A percentile compares a stretch with the other conserved stretches of the same genome.
Evolutionary conservation across 2,888 invertebrate species (phyloP).

Genomic region (Xanthia icteritia): DNA sequence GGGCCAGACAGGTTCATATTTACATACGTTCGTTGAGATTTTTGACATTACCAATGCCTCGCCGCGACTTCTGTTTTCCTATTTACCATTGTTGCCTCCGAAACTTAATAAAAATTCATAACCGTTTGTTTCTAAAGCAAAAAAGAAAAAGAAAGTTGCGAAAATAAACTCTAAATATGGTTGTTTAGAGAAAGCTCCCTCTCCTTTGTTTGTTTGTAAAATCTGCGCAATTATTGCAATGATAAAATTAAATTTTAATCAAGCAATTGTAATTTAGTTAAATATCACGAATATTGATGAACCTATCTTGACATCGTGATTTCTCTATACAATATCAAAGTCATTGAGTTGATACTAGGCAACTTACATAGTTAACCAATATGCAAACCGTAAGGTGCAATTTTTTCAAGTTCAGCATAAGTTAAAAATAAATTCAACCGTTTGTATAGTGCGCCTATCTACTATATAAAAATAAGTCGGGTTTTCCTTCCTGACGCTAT

Average conservation of each 20-base stretch:
- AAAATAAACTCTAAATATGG: conserved; percentile 66
- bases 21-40: conserved; percentile 77
- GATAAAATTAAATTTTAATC: conserved; percentile 58
- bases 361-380: not conserved
- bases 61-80: conserved; percentile 66
- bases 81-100: conserved; percentile 62
- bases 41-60: conserved; percentile 73
- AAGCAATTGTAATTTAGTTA: conserved; percentile 53
- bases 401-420: conserved; percentile 52
- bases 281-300: conserved; percentile 56
- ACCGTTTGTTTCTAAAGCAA: conserved; percentile 60
- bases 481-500: too few relatives aligned
- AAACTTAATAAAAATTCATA: conserved; percentile 70
- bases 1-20: conserved; percentile 79
- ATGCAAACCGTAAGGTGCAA: conserved; percentile 15
- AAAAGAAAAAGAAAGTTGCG: conserved; percentile 71
- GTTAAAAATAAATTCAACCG: conserved; percentile 1
- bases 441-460: conserved; percentile 33
- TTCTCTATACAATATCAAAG: conserved; percentile 43
- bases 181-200: conserved; percentile 63
- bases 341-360: conserved; percentile 22
- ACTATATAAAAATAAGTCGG: too few relatives aligned
- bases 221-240: conserved; percentile 57
- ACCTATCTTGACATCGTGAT: conserved; percentile 43
- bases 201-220: conserved; percentile 60